Conservation (phyloP, 2,113 vertebrate species). For the Zosterops pallidus region DNA sequence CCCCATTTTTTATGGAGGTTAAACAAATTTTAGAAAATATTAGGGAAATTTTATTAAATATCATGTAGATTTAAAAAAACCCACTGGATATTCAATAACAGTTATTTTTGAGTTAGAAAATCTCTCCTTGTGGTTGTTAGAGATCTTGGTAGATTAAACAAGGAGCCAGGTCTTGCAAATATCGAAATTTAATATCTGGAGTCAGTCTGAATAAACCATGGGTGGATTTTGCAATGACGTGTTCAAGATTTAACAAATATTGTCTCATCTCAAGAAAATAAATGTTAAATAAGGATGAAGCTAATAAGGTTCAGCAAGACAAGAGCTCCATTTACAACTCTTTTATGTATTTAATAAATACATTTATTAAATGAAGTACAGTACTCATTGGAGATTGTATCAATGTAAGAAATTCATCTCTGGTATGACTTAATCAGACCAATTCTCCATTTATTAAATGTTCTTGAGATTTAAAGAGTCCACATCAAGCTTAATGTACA, state of each 20-base stretch:
- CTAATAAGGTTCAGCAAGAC: slow-evolving; percentile 57
- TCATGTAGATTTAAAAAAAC: slow-evolving; percentile 54
- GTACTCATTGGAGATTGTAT: slow-evolving; percentile 48
- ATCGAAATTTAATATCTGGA: slow-evolving; percentile 61
- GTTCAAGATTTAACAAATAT: slow-evolving; percentile 63
- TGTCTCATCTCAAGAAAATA: slow-evolving; percentile 62
- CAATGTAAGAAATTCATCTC: slow-evolving; percentile 58
- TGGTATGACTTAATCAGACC: slow-evolving; percentile 38
- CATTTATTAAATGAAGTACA: slow-evolving; percentile 71
- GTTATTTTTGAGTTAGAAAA: slow-evolving; percentile 55
- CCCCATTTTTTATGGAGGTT: slow-evolving; percentile 33
- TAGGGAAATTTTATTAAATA: slow-evolving; percentile 60
- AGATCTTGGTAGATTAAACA: slow-evolving; percentile 49
- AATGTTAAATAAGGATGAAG: slow-evolving; percentile 52
- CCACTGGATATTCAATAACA: slow-evolving; percentile 26
- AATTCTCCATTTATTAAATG: slow-evolving; percentile 66
- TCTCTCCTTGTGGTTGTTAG: slow-evolving; percentile 21
- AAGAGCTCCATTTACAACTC: slow-evolving; percentile 64
- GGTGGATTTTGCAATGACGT: slow-evolving; percentile 40
- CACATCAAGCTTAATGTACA: slow-evolving; percentile 38
- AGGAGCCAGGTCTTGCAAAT: slow-evolving; percentile 37
- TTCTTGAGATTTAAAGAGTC: slow-evolving; percentile 49
- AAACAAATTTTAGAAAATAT: slow-evolving; percentile 48
- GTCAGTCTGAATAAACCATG: slow-evolving; percentile 60
- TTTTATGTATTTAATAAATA: slow-evolving; percentile 73